Percentiles rank a stretch among this genome's conserved stretches.
Evolutionary conservation across 2,888 invertebrate species (phyloP).

Genomic region (Charanyca ferruginea): DNA sequence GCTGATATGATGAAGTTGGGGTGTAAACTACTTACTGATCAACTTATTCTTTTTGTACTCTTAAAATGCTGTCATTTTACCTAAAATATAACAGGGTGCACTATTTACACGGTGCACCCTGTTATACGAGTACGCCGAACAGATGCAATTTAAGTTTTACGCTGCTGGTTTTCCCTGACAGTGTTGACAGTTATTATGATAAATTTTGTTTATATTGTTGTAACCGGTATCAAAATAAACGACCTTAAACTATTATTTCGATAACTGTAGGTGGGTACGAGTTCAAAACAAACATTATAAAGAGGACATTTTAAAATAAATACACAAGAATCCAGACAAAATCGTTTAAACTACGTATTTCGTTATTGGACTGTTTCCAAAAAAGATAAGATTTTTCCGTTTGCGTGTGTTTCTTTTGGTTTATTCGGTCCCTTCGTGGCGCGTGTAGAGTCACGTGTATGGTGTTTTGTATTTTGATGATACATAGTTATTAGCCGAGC

Average conservation of each 20-base stretch:
- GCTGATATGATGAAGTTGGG: too few relatives aligned
- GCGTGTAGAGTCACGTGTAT: conserved; percentile 9
- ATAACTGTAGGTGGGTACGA: conserved; percentile 23
- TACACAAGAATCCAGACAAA: conserved; percentile 41
- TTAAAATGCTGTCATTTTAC: too few relatives aligned
- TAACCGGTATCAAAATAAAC: conserved; percentile 20
- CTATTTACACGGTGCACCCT: too few relatives aligned
- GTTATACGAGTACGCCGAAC: too few relatives aligned
- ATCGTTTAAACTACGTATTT: conserved; percentile 60
- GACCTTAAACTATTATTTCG: conserved; percentile 35
- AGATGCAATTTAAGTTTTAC: neutral
- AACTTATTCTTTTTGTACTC: too few relatives aligned
- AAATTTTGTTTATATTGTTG: neutral
- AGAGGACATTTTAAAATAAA: conserved; percentile 55
- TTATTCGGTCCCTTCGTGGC: conserved; percentile 16
- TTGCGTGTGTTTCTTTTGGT: conserved; percentile 52
- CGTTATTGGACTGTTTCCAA: conserved; percentile 75
- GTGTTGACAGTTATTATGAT: conserved; percentile 3
- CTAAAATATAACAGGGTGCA: too few relatives aligned
- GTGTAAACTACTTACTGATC: too few relatives aligned
- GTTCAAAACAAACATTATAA: conserved; percentile 45
- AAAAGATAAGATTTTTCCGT: conserved; percentile 69
- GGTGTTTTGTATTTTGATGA: conserved; percentile 6
- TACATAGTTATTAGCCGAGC: too few relatives aligned
- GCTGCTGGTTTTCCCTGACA: neutral